phyloP scores from a whole-genome alignment of 2,888 invertebrate genomes.

The Tenthredo livida region DNA sequence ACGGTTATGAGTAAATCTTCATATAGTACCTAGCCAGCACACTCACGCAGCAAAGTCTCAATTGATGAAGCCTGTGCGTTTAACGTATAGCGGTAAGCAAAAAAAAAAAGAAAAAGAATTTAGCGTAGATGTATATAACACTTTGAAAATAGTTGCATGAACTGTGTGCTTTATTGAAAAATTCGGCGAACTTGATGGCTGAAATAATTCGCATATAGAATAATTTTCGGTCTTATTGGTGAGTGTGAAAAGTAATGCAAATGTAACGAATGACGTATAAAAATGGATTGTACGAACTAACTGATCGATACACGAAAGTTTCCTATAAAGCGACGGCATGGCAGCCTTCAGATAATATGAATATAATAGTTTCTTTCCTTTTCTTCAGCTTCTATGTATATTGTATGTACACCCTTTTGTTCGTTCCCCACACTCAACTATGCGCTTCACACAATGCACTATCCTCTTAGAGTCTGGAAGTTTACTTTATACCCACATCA shows the following conservation, averaged over 20 bases:
- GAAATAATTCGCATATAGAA: neutral
- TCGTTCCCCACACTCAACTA: conserved; percentile 24
- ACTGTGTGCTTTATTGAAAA: neutral
- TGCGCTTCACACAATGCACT: conserved; percentile 15
- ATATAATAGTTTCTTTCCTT: conserved; percentile 26
- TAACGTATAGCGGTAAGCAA: conserved; percentile 9
- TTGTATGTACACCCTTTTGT: conserved; percentile 14
- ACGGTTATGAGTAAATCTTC: neutral
- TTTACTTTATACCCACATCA: conserved; percentile 41
- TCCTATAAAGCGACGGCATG: conserved; percentile 20
- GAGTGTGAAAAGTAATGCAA: neutral
- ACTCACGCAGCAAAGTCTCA: conserved; percentile 23
- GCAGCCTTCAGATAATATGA: conserved; percentile 18
- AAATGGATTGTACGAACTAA: neutral
- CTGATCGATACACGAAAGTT: conserved; percentile 25
- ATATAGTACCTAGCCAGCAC: neutral
- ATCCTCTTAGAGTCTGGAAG: conserved; percentile 35
- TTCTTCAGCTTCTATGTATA: neutral
- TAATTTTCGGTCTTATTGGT: neutral
- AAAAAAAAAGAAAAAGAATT: conserved; percentile 5
- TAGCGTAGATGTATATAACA: neutral
- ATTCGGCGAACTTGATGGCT: neutral
- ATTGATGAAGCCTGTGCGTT: conserved; percentile 25
- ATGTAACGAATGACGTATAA: neutral
- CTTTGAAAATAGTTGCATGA: neutral